Evolutionary conservation across 2,888 invertebrate species (phyloP), one percentile per base, ranked within the genome.

Genomic region (Rapana venosa): DNA sequence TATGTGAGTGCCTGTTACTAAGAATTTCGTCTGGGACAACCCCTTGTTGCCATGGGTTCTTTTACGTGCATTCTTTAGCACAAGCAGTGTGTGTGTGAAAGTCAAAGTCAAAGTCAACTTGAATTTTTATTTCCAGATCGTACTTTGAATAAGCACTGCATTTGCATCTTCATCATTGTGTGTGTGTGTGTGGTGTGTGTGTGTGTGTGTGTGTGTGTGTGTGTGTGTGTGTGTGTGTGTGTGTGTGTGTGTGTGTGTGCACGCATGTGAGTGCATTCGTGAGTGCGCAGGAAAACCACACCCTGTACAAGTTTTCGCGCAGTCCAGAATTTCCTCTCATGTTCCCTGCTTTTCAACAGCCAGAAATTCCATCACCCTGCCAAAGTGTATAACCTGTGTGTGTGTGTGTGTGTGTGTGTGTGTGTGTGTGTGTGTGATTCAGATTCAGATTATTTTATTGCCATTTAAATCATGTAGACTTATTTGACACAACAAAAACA

Each of bases 171-270:
- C 22, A 22, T 74, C 15, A 17, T 20, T 74, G 74, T 74, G 74
- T 74, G 74, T 20, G 20, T 20, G 20, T 74, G 74, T 74, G 74
- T 74, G 74, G 26, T 26, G 74, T 74, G 74, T 74, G 74, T 74
- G 74, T 74, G 74, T 74, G 74, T n/a, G 74, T n/a, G 74, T n/a
- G 74, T n/a, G 74, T 74, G 74, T 74, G n/a, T 74, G 74, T n/a
- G 74, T 74, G 74, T 74, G 74, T 74, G 22, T 74, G n/a, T 74
- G 74, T 74, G 74, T n/a, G 74, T 74, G 74, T n/a, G 74, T 74
- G 74, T 74, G 74, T n/a, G 74, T 74, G 74, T 74, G n/a, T 74
- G 74, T 74, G 74, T 74, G 74, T 74, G 74, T 74, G 74, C 13
- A 13, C 13, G 61, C 15, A 13, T 22, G 61, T 61, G 22, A 22